Conservation (phyloP, 1,140 invertebrate genomes). For the Halictus rubicundus region DNA sequence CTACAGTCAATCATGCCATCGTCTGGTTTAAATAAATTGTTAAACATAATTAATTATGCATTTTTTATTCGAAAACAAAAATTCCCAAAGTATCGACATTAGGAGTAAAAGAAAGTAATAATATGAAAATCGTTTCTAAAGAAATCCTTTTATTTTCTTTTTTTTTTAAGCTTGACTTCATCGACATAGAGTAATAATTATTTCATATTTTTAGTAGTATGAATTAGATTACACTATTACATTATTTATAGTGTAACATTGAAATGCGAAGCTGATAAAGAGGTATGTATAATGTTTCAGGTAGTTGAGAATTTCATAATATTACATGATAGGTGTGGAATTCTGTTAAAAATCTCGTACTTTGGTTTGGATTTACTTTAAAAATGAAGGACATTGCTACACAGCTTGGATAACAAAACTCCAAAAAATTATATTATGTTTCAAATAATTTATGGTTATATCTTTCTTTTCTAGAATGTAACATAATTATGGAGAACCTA, state of each 20-base stretch:
- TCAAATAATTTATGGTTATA: conserved; percentile 75
- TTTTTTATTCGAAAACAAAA: conserved; percentile 11
- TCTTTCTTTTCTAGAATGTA: conserved; percentile 65
- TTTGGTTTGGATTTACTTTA: conserved; percentile 58
- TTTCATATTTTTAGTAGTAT: conserved; percentile 62
- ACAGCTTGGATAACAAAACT: conserved; percentile 44
- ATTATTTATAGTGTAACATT: conserved; percentile 65
- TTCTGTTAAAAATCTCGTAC: conserved; percentile 57
- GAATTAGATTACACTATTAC: conserved; percentile 67
- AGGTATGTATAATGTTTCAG: conserved; percentile 58
- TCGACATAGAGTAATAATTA: conserved; percentile 62
- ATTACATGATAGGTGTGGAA: conserved; percentile 55
- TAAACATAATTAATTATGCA: conserved; percentile 48
- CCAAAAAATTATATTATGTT: conserved; percentile 50
- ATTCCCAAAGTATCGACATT: not conserved
- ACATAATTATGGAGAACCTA: conserved; percentile 59
- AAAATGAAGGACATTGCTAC: conserved; percentile 39
- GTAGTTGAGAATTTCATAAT: conserved; percentile 56
- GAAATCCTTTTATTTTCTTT: conserved; percentile 64
- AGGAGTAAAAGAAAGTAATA: conserved; percentile 18
- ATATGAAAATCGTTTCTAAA: conserved; percentile 46
- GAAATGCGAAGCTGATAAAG: conserved; percentile 66
- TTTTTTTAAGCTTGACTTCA: conserved; percentile 60
- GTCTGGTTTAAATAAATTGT: conserved; percentile 75
- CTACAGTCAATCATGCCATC: conserved; percentile 69